phyloP scores from a whole-genome alignment of 2,797 vertebrate genomes.

The Phrynocephalus vlangalii region DNA sequence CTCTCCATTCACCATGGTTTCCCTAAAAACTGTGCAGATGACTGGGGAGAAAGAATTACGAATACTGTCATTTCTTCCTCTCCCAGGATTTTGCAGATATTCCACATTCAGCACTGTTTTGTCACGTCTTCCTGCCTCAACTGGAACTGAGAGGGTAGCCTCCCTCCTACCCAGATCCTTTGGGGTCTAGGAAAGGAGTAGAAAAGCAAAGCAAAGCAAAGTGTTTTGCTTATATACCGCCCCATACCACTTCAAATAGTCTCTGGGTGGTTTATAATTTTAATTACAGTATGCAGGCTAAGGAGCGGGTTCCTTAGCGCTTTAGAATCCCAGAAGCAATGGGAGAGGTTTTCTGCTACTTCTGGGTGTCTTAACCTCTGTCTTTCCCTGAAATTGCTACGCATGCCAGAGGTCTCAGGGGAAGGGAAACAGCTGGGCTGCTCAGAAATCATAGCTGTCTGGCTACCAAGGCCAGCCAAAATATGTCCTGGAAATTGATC shows the following conservation, averaged over 20 bases:
- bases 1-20: no score
- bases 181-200: background rate
- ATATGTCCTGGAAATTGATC: background rate
- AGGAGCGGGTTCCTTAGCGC: background rate
- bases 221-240: no score
- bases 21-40: no score
- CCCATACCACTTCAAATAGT: no score
- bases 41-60: no score
- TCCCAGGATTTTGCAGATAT: background rate
- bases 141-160: background rate
- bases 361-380: background rate
- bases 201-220: no score
- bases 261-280: no score
- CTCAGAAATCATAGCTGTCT: background rate
- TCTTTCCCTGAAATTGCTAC: no score
- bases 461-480: background rate
- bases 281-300: no score
- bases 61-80: no score
- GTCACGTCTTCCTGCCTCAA: background rate
- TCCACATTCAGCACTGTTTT: background rate
- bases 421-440: background rate
- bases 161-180: background rate
- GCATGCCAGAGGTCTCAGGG: no score
- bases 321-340: background rate
- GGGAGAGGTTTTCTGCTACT: background rate